phyloP scores from a whole-genome alignment of 2,113 vertebrate genomes.

The Epinephelus fuscoguttatus region DNA sequence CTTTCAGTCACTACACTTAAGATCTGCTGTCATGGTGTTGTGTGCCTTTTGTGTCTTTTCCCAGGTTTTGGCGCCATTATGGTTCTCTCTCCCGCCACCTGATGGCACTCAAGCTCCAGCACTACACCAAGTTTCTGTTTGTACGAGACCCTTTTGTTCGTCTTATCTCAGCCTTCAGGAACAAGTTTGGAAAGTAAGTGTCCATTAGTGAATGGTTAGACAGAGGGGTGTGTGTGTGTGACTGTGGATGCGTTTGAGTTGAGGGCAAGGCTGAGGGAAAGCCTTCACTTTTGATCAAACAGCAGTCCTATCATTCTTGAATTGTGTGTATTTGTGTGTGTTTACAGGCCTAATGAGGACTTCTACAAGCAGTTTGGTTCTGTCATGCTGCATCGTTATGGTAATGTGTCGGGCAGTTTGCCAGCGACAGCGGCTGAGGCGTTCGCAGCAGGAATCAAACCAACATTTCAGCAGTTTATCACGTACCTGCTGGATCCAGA shows the following conservation, averaged over 20 bases:
- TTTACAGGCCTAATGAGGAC: conserved; percentile 88
- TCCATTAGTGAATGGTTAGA: not conserved
- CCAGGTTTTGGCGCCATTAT: conserved; percentile 85
- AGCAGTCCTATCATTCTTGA: conserved; percentile 10
- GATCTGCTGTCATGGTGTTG: not conserved
- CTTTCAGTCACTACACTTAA: not conserved
- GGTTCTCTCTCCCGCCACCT: conserved; percentile 77
- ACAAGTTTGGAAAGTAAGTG: conserved; percentile 89
- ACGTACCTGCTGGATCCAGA: conserved; percentile 90
- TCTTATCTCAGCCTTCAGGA: conserved; percentile 95
- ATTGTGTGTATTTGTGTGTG: not conserved
- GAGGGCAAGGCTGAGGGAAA: not conserved
- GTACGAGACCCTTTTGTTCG: conserved; percentile 96
- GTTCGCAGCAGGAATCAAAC: conserved; percentile 88
- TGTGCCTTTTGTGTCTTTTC: conserved; percentile 8
- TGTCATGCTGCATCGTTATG: conserved; percentile 83
- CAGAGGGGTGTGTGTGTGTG: not conserved
- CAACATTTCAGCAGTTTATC: conserved; percentile 92
- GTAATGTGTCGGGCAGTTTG: conserved; percentile 84
- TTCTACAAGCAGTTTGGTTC: conserved; percentile 92
- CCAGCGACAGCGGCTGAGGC: conserved; percentile 89
- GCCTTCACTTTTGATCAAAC: conserved; percentile 10
- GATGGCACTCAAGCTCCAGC: conserved; percentile 85
- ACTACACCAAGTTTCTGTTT: conserved; percentile 97
- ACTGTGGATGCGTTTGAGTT: conserved; percentile 40